Conservation (phyloP, 2,888 invertebrate species). For the Lycophotia porphyrea region DNA sequence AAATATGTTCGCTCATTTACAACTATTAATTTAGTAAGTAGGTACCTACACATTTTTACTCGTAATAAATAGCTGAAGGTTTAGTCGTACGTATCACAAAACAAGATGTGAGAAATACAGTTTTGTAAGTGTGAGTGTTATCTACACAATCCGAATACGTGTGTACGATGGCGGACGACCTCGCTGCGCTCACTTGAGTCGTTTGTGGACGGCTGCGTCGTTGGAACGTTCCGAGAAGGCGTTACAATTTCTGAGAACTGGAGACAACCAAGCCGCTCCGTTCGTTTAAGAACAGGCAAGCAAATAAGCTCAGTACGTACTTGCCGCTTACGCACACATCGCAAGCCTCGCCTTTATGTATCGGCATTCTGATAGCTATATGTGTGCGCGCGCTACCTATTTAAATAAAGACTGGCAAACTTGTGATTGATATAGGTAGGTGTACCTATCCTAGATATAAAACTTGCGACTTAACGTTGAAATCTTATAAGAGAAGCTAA, state of each 20-base stretch:
- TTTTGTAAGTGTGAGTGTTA: constrained; percentile 75
- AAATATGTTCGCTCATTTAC: constrained; percentile 1
- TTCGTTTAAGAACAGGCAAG: constrained; percentile 83
- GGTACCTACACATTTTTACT: constrained; percentile 8
- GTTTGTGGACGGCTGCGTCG: constrained; percentile 84
- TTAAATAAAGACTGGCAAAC: constrained; percentile 58
- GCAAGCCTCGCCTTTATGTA: constrained; percentile 53
- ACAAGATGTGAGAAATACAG: constrained; percentile 69
- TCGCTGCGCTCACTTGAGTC: constrained; percentile 86
- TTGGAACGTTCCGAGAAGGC: constrained; percentile 89
- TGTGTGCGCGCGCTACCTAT: constrained; percentile 57
- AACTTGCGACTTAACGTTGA: constrained; percentile 11
- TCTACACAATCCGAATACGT: constrained; percentile 76
- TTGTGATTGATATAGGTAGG: constrained; percentile 42
- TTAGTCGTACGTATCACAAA: constrained; percentile 61
- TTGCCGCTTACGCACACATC: constrained; percentile 73
- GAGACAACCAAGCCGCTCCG: constrained; percentile 86
- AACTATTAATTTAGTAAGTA: constrained; percentile 13
- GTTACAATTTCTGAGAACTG: constrained; percentile 89
- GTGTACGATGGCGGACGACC: constrained; percentile 84
- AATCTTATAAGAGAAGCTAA: constrained; percentile 12
- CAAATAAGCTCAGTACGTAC: constrained; percentile 85
- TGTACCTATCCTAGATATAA: constrained; percentile 15
- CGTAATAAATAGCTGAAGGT: constrained; percentile 58
- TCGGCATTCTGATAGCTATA: constrained; percentile 53